Conservation (phyloP, 2,797 vertebrate species). For the Euphonia xanthogaster region DNA sequence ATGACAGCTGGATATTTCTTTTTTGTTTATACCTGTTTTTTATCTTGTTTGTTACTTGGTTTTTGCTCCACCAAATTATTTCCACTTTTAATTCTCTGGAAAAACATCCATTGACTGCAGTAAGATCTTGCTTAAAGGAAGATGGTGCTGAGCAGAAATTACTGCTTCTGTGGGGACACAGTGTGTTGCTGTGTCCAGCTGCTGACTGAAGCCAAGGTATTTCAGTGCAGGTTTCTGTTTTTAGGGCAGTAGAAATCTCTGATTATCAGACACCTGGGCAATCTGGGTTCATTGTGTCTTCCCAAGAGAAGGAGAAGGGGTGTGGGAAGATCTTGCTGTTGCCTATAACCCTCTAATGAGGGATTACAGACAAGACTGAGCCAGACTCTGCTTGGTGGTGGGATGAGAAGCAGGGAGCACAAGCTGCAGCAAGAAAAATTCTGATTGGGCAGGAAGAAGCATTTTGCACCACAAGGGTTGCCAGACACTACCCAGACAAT, state of each 20-base stretch:
- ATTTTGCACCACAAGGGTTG: not conserved
- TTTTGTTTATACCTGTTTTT: slow-evolving; percentile 3
- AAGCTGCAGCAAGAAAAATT: not conserved
- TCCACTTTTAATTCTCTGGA: not conserved
- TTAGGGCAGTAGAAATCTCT: not conserved
- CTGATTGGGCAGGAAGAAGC: not conserved
- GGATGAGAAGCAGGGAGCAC: not conserved
- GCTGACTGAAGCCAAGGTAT: not conserved
- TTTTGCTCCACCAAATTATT: not conserved
- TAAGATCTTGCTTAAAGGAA: slow-evolving; percentile 14
- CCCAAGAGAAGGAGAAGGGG: not conserved
- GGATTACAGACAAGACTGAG: not conserved
- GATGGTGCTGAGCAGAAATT: not conserved
- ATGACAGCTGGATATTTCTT: not conserved
- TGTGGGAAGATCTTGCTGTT: not conserved
- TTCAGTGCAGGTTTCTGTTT: not conserved
- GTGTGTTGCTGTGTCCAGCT: not conserved
- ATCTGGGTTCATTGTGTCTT: not conserved
- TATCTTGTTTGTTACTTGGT: not conserved
- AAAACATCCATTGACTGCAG: slow-evolving; percentile 13
- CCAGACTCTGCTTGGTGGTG: not conserved
- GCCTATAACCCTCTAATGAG: not conserved
- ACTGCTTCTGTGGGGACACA: not conserved
- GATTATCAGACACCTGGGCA: not conserved
- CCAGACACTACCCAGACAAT: not conserved